phyloP scores from a whole-genome alignment of 2,797 vertebrate genomes.

The Chanos chanos region DNA sequence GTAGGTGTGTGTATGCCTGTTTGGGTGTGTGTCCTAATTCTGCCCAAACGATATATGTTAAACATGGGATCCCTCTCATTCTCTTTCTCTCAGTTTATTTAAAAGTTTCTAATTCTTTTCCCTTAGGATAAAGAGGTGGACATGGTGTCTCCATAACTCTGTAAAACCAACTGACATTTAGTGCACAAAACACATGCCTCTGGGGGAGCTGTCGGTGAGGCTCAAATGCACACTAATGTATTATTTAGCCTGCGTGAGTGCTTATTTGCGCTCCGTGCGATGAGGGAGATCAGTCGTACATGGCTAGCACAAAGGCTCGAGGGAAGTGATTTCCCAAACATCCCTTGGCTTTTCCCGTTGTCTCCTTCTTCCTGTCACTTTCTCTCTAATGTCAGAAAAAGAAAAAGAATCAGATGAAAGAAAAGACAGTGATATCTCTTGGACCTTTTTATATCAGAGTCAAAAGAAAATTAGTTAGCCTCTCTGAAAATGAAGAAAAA shows the following conservation, averaged over 20 bases:
- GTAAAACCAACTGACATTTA: constrained; percentile 23
- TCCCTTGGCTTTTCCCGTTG: background rate
- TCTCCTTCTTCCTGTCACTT: constrained; percentile 1
- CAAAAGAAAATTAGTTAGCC: too few species aligned
- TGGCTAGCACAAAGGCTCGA: constrained; percentile 5
- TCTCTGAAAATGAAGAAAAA: too few species aligned
- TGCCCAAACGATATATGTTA: constrained; percentile 9
- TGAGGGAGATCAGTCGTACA: constrained; percentile 22
- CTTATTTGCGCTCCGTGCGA: constrained; percentile 39
- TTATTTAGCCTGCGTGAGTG: constrained; percentile 35
- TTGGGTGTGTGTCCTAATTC: constrained; percentile 3
- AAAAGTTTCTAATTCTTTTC: background rate
- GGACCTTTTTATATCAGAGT: too few species aligned
- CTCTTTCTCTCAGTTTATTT: background rate
- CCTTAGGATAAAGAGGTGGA: background rate
- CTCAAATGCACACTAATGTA: constrained; percentile 38
- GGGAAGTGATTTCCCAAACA: background rate
- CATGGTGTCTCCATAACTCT: constrained; percentile 15
- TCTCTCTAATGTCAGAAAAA: too few species aligned
- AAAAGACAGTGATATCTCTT: too few species aligned
- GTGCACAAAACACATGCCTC: constrained; percentile 14
- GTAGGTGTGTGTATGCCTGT: background rate
- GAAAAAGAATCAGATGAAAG: too few species aligned
- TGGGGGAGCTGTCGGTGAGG: background rate
- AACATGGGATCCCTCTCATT: background rate